These are phyloP conservation scores for Phrynosoma platyrhinos DNA, from an alignment of 2,113 vertebrate genomes.

Conservation along the genomic window DNA sequence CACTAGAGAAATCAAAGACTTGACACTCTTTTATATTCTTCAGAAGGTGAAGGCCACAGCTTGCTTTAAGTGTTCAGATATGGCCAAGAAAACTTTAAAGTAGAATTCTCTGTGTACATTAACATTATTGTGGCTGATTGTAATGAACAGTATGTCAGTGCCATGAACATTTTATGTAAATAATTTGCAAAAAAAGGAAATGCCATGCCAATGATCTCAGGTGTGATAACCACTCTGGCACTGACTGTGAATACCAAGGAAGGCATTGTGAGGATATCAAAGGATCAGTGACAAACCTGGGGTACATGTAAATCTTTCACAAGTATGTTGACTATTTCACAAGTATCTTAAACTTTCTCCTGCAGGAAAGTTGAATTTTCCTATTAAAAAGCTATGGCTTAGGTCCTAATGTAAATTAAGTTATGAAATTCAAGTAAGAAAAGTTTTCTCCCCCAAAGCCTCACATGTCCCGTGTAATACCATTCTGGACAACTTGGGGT, in stretches of 20 bases:
- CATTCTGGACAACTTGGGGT: background rate
- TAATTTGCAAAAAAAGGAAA: background rate
- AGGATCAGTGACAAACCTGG: background rate
- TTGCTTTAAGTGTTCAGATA: background rate
- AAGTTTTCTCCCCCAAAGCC: background rate
- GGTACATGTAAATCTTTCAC: background rate
- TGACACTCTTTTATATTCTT: background rate
- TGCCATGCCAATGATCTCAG: background rate
- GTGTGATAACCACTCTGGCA: too few relatives aligned
- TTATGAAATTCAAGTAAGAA: background rate
- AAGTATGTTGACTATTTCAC: background rate
- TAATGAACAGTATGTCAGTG: background rate
- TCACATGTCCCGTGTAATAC: background rate
- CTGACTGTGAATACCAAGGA: background rate
- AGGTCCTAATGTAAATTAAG: background rate
- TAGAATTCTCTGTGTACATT: background rate
- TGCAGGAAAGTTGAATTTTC: background rate
- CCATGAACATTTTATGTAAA: background rate
- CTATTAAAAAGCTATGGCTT: background rate
- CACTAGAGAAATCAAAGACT: slow-evolving; percentile 2
- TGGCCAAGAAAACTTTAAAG: background rate
- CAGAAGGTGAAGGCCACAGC: background rate
- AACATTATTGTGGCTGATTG: background rate
- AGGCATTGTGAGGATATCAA: too few relatives aligned
- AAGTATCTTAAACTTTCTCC: too few relatives aligned